These are phyloP conservation scores for Lysiphlebus fabarum DNA, from an alignment of 1,140 invertebrate genomes.

Conservation along the genomic window DNA sequence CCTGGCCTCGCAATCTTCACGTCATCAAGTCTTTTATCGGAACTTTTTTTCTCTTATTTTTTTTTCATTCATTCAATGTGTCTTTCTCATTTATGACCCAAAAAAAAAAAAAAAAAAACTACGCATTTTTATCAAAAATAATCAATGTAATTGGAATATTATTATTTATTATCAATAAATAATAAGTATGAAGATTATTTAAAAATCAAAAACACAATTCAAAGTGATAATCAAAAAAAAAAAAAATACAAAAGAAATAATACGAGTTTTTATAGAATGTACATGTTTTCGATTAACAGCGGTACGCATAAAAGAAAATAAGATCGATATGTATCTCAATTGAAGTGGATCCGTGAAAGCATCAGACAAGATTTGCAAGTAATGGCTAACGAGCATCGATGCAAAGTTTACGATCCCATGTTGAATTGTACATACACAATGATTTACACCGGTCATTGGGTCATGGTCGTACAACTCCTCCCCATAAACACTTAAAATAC, in stretches of 20 bases:
- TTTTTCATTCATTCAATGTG: not conserved
- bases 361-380: slow-evolving; percentile 10
- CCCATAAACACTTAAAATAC: slow-evolving; percentile 17
- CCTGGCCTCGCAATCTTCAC: not conserved
- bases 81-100: too few relatives aligned
- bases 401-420: slow-evolving; percentile 27
- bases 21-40: not conserved
- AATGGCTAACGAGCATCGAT: slow-evolving; percentile 29
- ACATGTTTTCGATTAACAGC: slow-evolving; percentile 14
- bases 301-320: not conserved
- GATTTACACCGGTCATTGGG: slow-evolving; percentile 35
- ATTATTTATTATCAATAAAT: too few relatives aligned
- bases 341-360: slow-evolving; percentile 21
- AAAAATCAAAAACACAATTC: too few relatives aligned
- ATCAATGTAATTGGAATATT: too few relatives aligned
- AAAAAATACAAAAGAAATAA: not conserved
- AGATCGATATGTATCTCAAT: slow-evolving; percentile 26
- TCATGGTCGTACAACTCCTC: slow-evolving; percentile 28
- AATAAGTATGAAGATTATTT: too few relatives aligned
- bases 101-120: too few relatives aligned
- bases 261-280: slow-evolving; percentile 1
- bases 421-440: slow-evolving; percentile 15
- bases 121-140: not conserved
- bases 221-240: not conserved
- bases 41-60: not conserved